Evolutionary conservation across 2,113 vertebrate genomes (phyloP).

Genomic region (Puffinus mauretanicus): DNA sequence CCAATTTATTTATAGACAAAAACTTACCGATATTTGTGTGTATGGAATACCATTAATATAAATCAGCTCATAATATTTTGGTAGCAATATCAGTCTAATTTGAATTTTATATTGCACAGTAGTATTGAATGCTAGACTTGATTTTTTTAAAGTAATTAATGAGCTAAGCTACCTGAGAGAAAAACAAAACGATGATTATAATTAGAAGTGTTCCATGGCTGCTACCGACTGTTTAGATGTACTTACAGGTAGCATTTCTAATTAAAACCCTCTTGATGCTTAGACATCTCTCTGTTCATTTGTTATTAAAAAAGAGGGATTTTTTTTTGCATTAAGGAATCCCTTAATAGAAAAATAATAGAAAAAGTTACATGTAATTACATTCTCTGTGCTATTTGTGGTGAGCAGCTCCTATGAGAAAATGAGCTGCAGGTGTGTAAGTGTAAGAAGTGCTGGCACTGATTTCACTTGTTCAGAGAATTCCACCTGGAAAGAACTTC

Average conservation of each 20-base stretch:
- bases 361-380: constrained; percentile 61
- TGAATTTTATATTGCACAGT: constrained; percentile 52
- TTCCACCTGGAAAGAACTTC: neutral
- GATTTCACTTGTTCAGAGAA: neutral
- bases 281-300: constrained; percentile 49
- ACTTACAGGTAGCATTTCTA: constrained; percentile 71
- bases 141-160: constrained; percentile 66
- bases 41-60: constrained; percentile 25
- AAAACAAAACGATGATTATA: constrained; percentile 72
- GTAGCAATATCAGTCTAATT: constrained; percentile 3
- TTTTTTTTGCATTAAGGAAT: constrained; percentile 34
- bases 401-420: constrained; percentile 24
- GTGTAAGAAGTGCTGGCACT: neutral
- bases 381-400: constrained; percentile 30
- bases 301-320: constrained; percentile 11
- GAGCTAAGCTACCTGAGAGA: constrained; percentile 64
- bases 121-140: constrained; percentile 35
- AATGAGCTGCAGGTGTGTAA: constrained; percentile 50
- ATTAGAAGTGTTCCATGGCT: constrained; percentile 67
- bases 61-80: constrained; percentile 46
- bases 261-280: constrained; percentile 67
- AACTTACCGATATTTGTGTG: neutral
- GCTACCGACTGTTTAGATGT: constrained; percentile 65
- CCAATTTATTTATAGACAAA: constrained; percentile 20
- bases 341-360: constrained; percentile 64